Evolutionary conservation across 2,797 vertebrate species (phyloP), one percentile per base, ranked within the genome.

Genomic region (Linurgus olivaceus): DNA sequence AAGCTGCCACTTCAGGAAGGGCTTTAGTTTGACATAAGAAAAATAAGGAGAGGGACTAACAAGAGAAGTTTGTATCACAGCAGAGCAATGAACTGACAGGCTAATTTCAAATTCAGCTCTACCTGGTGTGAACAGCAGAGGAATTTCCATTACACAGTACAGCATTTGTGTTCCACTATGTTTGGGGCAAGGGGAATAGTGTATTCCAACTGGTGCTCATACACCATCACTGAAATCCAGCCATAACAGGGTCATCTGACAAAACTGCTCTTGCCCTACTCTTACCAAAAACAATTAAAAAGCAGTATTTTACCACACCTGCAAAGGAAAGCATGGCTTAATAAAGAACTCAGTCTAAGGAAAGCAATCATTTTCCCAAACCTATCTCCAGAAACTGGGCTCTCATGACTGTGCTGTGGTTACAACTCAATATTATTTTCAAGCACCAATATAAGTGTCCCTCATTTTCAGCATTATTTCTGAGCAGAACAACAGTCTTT

Each of bases 1-100:
- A 90, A 88, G 61, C 92, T 90, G 93, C 77, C 93, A 77, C 45
- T 81, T 86, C 58, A 92, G 44, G 50, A 92, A 37, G 5, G 15
- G 29, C 13, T 93, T 90, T 47, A 81, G 47, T 67, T 66, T 92
- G 88, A 94, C 44, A 47, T 18, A 95, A 0, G 0, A 19, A 77
- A 95, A 92, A 66, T 21, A 50, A 86, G 31, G 28, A 88, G 54
- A 75, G 35, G 50, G 35, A 28, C 37, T 48, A 86, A 81, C 14
- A 77, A 59, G 50, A 61, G 20, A 50, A 62, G 55, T 52, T 86
- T 66, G 13, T 55, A 70, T 42, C 31, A 50, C 0, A 0, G 79
- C 61, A 83, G 65, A 83, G 76, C 45, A 75, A 48, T 17, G 47
- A 81, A 62, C 29, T 85, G 59, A 68, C 2, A 2, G 0, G 4